Conservation (phyloP, 2,888 invertebrate species). For the Minunthozetes semirufus region DNA sequence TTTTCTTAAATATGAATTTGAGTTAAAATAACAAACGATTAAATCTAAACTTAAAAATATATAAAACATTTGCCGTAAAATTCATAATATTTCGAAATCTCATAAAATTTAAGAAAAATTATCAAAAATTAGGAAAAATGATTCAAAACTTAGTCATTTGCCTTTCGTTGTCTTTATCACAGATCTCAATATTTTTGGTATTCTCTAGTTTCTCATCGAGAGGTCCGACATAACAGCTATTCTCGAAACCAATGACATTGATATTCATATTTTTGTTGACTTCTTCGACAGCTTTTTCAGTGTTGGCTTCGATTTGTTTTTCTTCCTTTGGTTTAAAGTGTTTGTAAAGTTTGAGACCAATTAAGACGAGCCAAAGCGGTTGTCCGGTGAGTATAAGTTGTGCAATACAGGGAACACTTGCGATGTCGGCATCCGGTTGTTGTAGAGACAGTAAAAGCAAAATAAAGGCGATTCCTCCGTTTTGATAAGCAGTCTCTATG, state of each 20-base stretch:
- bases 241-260: too few relatives aligned
- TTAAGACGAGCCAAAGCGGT: conserved; percentile 38
- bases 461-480: conserved; percentile 80
- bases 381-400: conserved; percentile 63
- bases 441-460: conserved; percentile 69
- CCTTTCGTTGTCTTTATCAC: not conserved
- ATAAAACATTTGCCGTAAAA: too few relatives aligned
- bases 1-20: too few relatives aligned
- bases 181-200: not conserved
- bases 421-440: conserved; percentile 59
- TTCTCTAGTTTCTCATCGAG: not conserved
- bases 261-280: not conserved
- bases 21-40: too few relatives aligned
- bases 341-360: not conserved
- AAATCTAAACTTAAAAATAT: too few relatives aligned
- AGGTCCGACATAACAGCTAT: not conserved
- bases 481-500: conserved; percentile 66
- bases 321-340: not conserved
- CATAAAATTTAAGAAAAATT: not conserved
- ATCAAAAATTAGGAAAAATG: not conserved
- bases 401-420: conserved; percentile 71
- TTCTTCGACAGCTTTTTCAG: not conserved
- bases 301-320: not conserved
- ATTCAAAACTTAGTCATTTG: not conserved
- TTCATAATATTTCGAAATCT: not conserved